Evolutionary conservation across 2,888 invertebrate species (phyloP).

Genomic region (Aricia artaxerxes): DNA sequence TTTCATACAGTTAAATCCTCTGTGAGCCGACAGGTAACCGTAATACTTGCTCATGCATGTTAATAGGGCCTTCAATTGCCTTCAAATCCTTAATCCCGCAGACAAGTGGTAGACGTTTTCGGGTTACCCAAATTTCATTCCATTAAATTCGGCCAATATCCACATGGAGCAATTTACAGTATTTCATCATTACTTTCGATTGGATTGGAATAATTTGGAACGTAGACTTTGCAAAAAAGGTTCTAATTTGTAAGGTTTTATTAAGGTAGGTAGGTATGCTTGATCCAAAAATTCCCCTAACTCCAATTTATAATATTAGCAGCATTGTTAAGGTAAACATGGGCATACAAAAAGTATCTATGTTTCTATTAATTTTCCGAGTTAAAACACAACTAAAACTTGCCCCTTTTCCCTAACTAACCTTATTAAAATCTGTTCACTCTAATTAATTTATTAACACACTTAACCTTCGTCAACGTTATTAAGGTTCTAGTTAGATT

Average conservation of each 20-base stretch:
- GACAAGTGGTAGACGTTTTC: constrained; percentile 6
- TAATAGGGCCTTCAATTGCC: neutral
- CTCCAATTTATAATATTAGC: neutral
- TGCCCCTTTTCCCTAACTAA: neutral
- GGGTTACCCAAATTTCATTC: neutral
- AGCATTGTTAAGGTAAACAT: too few species aligned
- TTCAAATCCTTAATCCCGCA: neutral
- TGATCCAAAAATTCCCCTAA: too few species aligned
- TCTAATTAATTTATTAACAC: neutral
- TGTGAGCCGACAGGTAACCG: neutral
- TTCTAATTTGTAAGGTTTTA: neutral
- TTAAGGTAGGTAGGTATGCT: neutral
- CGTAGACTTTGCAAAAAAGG: neutral
- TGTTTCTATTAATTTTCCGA: too few species aligned
- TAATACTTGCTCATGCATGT: neutral
- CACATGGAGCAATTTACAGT: neutral
- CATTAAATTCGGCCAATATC: neutral
- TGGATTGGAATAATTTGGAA: neutral
- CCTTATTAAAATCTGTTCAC: neutral
- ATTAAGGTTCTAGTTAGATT: neutral
- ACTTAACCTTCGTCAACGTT: neutral
- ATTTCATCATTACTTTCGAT: neutral
- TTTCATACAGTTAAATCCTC: neutral
- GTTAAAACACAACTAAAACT: neutral
- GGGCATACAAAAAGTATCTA: too few species aligned